These are phyloP conservation scores for Euclidia mi DNA, from an alignment of 2,888 invertebrate species.

Conservation along the genomic window DNA sequence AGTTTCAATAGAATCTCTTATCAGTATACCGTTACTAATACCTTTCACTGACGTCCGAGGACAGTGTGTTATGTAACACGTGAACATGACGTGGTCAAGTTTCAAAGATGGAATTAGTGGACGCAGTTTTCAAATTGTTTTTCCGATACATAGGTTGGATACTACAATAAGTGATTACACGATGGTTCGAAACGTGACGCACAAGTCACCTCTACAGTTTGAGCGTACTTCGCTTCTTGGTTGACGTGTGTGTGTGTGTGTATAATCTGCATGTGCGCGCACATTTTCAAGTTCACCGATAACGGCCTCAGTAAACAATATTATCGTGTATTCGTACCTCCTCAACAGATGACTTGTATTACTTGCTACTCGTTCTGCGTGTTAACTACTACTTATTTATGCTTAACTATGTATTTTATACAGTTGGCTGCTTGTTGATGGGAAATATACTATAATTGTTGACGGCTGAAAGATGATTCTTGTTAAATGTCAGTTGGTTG, in stretches of 20 bases:
- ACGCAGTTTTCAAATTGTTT: constrained; percentile 25
- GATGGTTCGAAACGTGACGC: constrained; percentile 62
- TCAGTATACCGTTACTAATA: constrained; percentile 31
- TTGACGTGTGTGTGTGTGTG: constrained; percentile 72
- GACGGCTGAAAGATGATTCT: too few relatives aligned
- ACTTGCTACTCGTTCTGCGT: constrained; percentile 19
- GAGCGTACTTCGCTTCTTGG: constrained; percentile 73
- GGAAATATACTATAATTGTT: background rate
- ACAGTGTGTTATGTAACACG: constrained; percentile 41
- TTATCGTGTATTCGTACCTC: constrained; percentile 69
- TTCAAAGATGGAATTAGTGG: constrained; percentile 34
- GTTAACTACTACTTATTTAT: constrained; percentile 45
- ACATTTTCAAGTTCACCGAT: constrained; percentile 83
- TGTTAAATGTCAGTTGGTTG: too few relatives aligned
- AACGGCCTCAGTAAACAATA: constrained; percentile 74
- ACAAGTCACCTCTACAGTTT: constrained; percentile 61
- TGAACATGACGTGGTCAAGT: constrained; percentile 27
- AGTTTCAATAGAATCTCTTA: constrained; percentile 22
- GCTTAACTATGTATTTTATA: constrained; percentile 10
- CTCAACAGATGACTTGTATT: constrained; percentile 60
- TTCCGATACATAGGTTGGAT: constrained; percentile 51
- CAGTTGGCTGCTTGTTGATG: background rate
- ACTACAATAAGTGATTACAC: constrained; percentile 3
- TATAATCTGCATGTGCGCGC: constrained; percentile 73
- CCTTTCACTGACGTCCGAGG: constrained; percentile 30